Percentiles rank a stretch among this genome's conserved stretches.
These are phyloP conservation scores for Vultur gryphus DNA, from an alignment of 2,797 vertebrate genomes.

Conservation along the genomic window DNA sequence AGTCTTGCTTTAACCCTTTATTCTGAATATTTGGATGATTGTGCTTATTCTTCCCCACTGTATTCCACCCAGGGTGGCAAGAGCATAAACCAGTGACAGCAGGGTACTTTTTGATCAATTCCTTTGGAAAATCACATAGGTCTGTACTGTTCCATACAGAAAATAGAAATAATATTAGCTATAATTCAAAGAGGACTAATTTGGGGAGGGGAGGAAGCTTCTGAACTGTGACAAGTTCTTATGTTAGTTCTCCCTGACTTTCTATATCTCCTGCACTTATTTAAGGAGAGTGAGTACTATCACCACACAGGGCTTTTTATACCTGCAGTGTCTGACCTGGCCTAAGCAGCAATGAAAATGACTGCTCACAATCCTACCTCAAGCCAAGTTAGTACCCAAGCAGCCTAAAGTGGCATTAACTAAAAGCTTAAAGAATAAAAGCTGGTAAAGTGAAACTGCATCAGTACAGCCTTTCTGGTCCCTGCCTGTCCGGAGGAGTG, in stretches of 20 bases:
- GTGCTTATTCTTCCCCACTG: neutral
- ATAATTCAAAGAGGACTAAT: neutral
- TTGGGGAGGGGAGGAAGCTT: neutral
- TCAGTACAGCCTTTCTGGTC: neutral
- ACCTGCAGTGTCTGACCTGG: neutral
- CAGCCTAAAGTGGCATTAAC: neutral
- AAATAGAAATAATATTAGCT: neutral
- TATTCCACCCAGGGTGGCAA: neutral
- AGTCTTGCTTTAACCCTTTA: neutral
- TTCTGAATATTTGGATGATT: slow-evolving; percentile 5
- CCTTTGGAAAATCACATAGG: neutral
- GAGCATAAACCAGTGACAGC: neutral
- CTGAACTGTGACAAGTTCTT: neutral
- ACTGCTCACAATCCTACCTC: neutral
- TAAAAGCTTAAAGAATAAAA: neutral
- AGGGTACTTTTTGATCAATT: neutral
- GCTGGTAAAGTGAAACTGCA: neutral
- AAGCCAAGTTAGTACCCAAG: neutral
- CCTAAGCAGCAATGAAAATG: neutral
- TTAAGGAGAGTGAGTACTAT: neutral
- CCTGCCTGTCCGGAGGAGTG: neutral
- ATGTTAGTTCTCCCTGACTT: neutral
- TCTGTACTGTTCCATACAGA: neutral
- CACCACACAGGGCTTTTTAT: neutral
- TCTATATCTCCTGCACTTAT: neutral